These are phyloP conservation scores for Gallinago jamesoni DNA, from an alignment of 2,113 vertebrate species.

Conservation along the genomic window DNA sequence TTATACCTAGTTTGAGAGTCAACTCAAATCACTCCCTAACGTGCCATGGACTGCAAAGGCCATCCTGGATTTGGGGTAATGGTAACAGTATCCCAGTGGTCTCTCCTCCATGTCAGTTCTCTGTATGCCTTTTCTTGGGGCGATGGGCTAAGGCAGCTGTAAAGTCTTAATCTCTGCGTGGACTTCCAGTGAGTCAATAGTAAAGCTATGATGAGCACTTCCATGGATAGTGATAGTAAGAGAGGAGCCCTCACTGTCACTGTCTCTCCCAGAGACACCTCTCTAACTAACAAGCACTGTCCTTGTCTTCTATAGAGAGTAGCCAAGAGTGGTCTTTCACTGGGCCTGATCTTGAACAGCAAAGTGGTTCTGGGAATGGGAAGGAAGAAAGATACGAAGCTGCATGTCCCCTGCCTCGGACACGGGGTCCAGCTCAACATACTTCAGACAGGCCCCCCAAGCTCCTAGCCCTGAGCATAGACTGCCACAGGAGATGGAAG, in stretches of 20 bases:
- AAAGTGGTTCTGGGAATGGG: not conserved
- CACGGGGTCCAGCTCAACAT: not conserved
- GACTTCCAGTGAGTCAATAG: not conserved
- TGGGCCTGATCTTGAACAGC: not conserved
- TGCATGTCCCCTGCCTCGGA: rapidly evolving
- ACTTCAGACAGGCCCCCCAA: not conserved
- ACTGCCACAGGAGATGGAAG: not conserved
- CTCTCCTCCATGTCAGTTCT: not conserved
- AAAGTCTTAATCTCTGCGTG: not conserved
- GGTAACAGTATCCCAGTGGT: no score
- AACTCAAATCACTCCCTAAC: not conserved
- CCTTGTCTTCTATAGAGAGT: not conserved
- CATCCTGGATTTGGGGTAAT: not conserved
- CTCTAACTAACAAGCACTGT: not conserved
- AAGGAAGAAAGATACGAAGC: not conserved
- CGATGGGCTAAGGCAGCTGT: not conserved
- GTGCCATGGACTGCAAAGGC: not conserved
- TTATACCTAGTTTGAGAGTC: not conserved
- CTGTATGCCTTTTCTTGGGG: not conserved
- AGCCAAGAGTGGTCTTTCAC: not conserved
- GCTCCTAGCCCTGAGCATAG: not conserved
- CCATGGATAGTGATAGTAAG: no score
- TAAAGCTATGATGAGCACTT: not conserved
- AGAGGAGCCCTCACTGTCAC: not conserved
- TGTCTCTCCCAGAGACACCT: not conserved